Evolutionary conservation across 2,113 vertebrate genomes (phyloP).

Genomic region (Isichthys henryi): DNA sequence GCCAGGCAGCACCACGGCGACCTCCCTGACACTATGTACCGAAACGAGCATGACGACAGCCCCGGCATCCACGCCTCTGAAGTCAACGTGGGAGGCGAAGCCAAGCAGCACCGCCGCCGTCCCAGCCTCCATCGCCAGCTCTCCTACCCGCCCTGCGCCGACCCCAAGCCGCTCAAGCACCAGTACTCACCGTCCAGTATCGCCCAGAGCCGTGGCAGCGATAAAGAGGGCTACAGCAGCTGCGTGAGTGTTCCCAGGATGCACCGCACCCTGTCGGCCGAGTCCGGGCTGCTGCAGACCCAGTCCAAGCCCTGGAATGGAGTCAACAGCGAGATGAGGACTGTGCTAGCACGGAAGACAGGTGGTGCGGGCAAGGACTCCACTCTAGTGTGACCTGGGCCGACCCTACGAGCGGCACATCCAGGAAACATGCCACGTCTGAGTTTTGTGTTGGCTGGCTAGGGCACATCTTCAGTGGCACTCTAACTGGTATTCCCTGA

Average conservation of each 20-base stretch:
- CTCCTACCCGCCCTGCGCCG: slow-evolving; percentile 52
- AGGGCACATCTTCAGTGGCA: background rate
- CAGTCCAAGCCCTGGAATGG: slow-evolving; percentile 69
- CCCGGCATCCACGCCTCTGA: slow-evolving; percentile 37
- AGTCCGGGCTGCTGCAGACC: slow-evolving; percentile 56
- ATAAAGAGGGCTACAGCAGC: slow-evolving; percentile 45
- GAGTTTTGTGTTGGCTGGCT: background rate
- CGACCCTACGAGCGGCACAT: background rate
- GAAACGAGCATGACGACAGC: slow-evolving; percentile 55
- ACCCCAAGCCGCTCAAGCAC: slow-evolving; percentile 45
- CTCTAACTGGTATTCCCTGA: no score
- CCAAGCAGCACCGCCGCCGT: slow-evolving; percentile 41
- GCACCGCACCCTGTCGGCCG: slow-evolving; percentile 61
- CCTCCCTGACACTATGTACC: slow-evolving; percentile 53
- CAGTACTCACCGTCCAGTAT: slow-evolving; percentile 44
- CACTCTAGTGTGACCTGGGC: slow-evolving; percentile 71
- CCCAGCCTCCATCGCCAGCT: slow-evolving; percentile 59
- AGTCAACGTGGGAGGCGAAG: slow-evolving; percentile 53
- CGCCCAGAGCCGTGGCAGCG: slow-evolving; percentile 38
- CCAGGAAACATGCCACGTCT: background rate
- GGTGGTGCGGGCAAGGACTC: slow-evolving; percentile 68
- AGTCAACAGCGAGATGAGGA: slow-evolving; percentile 70
- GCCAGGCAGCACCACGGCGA: slow-evolving; percentile 38
- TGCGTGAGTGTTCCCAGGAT: slow-evolving; percentile 39
- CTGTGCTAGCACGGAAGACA: slow-evolving; percentile 57